Evolutionary conservation across 2,888 invertebrate genomes (phyloP), one percentile per base, ranked within the genome.

Genomic region (Sicus ferrugineus): DNA sequence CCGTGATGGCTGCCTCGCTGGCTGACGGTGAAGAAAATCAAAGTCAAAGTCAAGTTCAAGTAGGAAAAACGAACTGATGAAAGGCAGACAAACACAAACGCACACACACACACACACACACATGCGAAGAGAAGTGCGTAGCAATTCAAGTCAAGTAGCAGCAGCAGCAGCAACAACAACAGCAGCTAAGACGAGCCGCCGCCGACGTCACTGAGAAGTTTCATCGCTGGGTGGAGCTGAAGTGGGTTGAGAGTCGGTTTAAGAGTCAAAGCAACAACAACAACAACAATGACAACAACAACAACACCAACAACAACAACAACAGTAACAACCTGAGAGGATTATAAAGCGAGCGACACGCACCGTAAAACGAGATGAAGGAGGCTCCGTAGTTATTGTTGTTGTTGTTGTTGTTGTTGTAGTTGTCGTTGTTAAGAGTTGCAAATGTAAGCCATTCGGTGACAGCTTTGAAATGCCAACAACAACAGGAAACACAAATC

Each of bases 41-140:
- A 64, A 63, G 46, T 63, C 62, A 63, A 63, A 64, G 64, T 64
- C 50, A 64, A 50, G 64, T 52, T 64, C 34, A 64, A 52, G 50
- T 64, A 11, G 42, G 14, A 26, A 42, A 38, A 3, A 42, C 23
- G 4, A n/a, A n/a, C n/a, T 7, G 11, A 26, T 2, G 26, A 54
- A 11, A 54, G 26, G 16, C 54, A 54, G 14, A 54, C 28, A 28
- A 9, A 54, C 26, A 26, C 46, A 46, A 3, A 46, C 46, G 19
- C 19, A 9, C 46, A 3, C 19, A 46, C 26, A 11, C 26, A 54
- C 52, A 5, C 26, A 2, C 21, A 1, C 11, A 52, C 2, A 1
- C 52, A 52, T 23, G 9, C 52, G 11, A 11, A 23, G 21, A 64
- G 30, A 64, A 64, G 50, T 64, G 52, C 50, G 50, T 48, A 64